A percentile compares a stretch with the other conserved stretches of the same genome.
phyloP scores from a whole-genome alignment of 2,797 vertebrate species.

The Enteromius trimaculatus region DNA sequence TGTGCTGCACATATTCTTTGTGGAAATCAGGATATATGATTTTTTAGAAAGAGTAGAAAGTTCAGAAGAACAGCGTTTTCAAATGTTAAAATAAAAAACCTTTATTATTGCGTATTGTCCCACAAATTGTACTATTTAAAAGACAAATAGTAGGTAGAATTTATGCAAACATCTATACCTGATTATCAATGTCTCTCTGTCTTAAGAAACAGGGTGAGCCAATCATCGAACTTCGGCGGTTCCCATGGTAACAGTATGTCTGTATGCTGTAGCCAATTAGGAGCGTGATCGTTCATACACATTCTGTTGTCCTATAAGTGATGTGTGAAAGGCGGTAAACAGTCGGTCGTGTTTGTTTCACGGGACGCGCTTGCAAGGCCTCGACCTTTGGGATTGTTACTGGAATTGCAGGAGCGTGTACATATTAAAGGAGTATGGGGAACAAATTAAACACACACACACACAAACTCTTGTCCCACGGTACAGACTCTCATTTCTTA shows the following conservation, averaged over 20 bases:
- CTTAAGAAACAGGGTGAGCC: neutral
- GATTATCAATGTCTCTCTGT: neutral
- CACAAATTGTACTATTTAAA: neutral
- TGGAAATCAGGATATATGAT: too few species aligned
- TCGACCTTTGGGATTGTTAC: conserved; percentile 27
- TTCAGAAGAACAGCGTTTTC: neutral
- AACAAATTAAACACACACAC: conserved; percentile 30
- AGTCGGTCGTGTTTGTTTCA: conserved; percentile 9
- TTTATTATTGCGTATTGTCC: neutral
- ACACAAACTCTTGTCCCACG: conserved; percentile 20
- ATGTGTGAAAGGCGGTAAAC: conserved; percentile 22
- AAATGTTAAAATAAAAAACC: neutral
- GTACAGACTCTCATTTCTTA: conserved; percentile 46
- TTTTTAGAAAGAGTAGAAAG: neutral
- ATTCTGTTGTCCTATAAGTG: conserved; percentile 34
- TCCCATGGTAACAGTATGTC: neutral
- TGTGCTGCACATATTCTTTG: neutral
- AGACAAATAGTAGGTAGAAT: neutral
- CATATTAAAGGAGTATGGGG: conserved; percentile 18
- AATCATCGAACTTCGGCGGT: neutral
- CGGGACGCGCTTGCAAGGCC: conserved; percentile 14
- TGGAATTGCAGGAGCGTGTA: conserved; percentile 13
- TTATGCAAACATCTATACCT: neutral
- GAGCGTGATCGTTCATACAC: neutral
- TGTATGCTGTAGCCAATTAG: neutral